Base-by-base conservation (phyloP, 2,113 vertebrate genomes). In the Syrmaticus mikado region DNA sequence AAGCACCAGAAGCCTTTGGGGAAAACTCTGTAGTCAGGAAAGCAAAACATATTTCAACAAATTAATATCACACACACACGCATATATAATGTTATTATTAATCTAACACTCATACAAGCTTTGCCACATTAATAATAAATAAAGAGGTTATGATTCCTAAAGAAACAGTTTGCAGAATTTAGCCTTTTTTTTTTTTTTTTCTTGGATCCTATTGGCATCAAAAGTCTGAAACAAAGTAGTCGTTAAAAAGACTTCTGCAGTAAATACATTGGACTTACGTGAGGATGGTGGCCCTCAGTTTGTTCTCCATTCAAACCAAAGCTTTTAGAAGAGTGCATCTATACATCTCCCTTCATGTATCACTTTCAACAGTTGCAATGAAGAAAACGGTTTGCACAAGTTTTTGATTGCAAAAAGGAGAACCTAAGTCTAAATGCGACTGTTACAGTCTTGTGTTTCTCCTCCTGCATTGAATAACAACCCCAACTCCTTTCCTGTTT, bases 251-350 rank as follows among this genome's bases (percentile, higher is more conserved):
- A 80, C n/a, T 91, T 84, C 75, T 78, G 52, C 82, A 88, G 61
- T 70, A 87, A 94, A 94, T 85, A 88, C 6, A 61, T 43, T 61
- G 52, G 92, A 97, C 94, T 96, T 91, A 94, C 95, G 90, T 34
- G 43, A 96, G 75, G 75, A 95, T 96, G 85, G 57, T 36, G 90
- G 90, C 57, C 85, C 90, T 52, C 82, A 83, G 50, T 94, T 94
- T 95, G 90, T 85, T 94, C 61, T 90, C 58, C 4, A 50, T 17
- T 73, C 66, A 94, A 76, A 40, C 30, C 87, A 66, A 68, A 40
- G 38, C 27, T 58, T 80, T 72, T 65, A 28, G 18, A 76, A 77
- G 61, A 75, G 22, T 4, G 32, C 21, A 53, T 30, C 72, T 32
- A 58, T 13, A 80, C 27, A 76, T 43, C 24, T 91, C 27, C 27